Conservation (phyloP, 2,888 invertebrate genomes). For the Choreutis nemorana region DNA sequence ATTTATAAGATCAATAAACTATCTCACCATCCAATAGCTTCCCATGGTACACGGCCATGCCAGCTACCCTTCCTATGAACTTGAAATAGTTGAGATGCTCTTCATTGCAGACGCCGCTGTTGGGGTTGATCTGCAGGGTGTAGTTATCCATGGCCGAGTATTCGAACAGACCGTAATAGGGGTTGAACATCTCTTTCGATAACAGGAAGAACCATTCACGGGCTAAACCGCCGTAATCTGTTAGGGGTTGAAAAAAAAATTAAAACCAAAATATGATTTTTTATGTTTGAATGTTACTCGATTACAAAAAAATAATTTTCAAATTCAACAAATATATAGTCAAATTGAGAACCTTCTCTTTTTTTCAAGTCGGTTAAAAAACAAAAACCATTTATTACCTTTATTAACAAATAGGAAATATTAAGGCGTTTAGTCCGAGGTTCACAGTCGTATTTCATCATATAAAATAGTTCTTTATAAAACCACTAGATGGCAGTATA, state of each 20-base stretch:
- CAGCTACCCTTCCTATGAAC: slow-evolving; percentile 97
- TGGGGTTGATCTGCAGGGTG: slow-evolving; percentile 98
- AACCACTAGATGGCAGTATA: too few relatives aligned
- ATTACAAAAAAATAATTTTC: too few relatives aligned
- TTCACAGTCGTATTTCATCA: too few relatives aligned
- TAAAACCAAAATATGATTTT: not conserved
- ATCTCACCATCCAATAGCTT: slow-evolving; percentile 94
- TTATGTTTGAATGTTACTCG: not conserved
- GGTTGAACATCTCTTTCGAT: slow-evolving; percentile 99
- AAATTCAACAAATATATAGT: too few relatives aligned
- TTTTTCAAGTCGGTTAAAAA: too few relatives aligned
- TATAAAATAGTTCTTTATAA: too few relatives aligned
- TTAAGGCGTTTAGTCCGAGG: too few relatives aligned
- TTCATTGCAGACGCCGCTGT: slow-evolving; percentile 97
- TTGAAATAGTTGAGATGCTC: slow-evolving; percentile 98
- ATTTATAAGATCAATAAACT: too few relatives aligned
- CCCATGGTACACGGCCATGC: slow-evolving; percentile 99
- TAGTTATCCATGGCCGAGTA: slow-evolving; percentile 99
- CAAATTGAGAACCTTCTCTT: too few relatives aligned
- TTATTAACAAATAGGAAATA: too few relatives aligned
- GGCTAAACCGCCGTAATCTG: slow-evolving; percentile 96
- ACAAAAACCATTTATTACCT: too few relatives aligned
- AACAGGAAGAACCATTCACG: slow-evolving; percentile 99
- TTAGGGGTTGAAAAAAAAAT: not conserved
- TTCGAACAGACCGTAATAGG: slow-evolving; percentile 98